Percentiles rank a stretch among this genome's conserved stretches.
These are phyloP conservation scores for Caenorhabditis sp. DNA, from an alignment of 2,888 invertebrate genomes.

Conservation along the genomic window DNA sequence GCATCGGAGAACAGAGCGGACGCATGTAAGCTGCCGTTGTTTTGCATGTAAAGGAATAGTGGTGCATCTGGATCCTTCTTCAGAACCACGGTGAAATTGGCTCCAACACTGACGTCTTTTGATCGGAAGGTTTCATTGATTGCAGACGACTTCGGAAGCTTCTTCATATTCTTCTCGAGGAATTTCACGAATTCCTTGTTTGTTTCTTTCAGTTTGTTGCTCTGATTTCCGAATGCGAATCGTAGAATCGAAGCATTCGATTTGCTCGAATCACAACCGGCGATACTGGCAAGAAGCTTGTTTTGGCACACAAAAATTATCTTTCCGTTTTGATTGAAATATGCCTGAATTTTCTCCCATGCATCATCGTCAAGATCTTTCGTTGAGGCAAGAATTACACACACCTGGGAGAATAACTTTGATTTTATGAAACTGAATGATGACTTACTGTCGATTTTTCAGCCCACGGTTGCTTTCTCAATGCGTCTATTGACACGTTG, in stretches of 20 bases:
- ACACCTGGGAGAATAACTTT: constrained; percentile 65
- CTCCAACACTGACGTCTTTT: constrained; percentile 78
- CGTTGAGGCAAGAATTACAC: constrained; percentile 81
- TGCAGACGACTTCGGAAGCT: constrained; percentile 45
- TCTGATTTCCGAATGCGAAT: constrained; percentile 69
- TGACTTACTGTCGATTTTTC: constrained; percentile 71
- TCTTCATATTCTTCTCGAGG: constrained; percentile 76
- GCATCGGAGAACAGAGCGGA: constrained; percentile 83
- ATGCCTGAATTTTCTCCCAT: constrained; percentile 79
- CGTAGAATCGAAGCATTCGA: constrained; percentile 73
- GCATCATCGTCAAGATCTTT: constrained; percentile 77
- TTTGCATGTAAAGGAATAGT: constrained; percentile 82
- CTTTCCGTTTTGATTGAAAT: constrained; percentile 82
- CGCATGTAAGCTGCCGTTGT: constrained; percentile 76
- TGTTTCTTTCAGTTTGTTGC: constrained; percentile 57
- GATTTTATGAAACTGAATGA: neutral
- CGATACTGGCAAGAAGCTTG: constrained; percentile 79
- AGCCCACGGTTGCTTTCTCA: constrained; percentile 78
- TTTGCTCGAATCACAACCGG: constrained; percentile 75
- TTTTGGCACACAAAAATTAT: constrained; percentile 83
- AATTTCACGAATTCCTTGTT: constrained; percentile 82
- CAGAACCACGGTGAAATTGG: constrained; percentile 78
- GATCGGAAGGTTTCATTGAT: constrained; percentile 80
- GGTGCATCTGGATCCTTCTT: constrained; percentile 80
- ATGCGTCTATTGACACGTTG: constrained; percentile 74